Conservation (phyloP, 2,888 invertebrate species). For the Phragmatobia fuliginosa region DNA sequence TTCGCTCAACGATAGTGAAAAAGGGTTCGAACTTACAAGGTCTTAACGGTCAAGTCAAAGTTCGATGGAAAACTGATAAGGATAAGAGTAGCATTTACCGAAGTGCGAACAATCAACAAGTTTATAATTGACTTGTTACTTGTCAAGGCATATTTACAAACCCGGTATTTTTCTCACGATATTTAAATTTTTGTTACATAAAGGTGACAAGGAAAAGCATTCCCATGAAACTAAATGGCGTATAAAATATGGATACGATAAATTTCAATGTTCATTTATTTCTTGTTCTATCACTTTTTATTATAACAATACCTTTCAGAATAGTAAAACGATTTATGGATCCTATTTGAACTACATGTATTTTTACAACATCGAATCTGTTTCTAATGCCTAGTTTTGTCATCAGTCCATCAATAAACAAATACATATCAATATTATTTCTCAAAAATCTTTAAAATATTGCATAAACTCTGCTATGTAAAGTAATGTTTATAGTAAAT, state of each 20-base stretch:
- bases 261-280: background rate
- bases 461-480: background rate
- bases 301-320: background rate
- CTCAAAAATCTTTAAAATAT: background rate
- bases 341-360: background rate
- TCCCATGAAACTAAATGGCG: background rate
- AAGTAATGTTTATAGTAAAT: background rate
- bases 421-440: background rate
- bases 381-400: no score
- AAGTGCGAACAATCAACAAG: conserved; percentile 37
- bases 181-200: background rate
- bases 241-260: background rate
- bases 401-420: background rate
- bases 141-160: conserved; percentile 5
- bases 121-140: conserved; percentile 17
- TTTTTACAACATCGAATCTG: no score
- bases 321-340: background rate
- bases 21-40: conserved; percentile 36
- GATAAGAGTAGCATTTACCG: conserved; percentile 24
- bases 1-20: conserved; percentile 46
- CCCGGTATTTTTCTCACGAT: background rate
- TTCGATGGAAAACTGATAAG: conserved; percentile 37
- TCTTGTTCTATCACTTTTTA: background rate
- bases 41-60: conserved; percentile 40
- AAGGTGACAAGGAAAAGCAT: background rate